Base-by-base conservation (phyloP, 2,888 invertebrate species). In the Eustalomyia histrio region DNA sequence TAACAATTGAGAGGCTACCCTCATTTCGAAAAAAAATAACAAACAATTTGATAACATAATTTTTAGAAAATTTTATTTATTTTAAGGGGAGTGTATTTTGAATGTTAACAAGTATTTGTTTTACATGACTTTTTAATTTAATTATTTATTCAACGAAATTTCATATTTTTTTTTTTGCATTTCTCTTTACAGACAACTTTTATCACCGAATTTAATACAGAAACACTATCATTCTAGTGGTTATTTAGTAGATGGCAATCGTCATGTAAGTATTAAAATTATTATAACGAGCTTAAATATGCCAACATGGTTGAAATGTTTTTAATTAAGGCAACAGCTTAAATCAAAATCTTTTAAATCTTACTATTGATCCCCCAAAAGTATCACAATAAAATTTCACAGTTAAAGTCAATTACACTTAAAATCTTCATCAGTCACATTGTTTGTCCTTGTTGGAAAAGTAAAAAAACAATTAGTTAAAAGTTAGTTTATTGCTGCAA, bases 141-240 rank as follows among this genome's bases (percentile, higher is more conserved):
- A 35, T 14, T 39, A n/a, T 12, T 12, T 39, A 12, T 39, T 39
- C 12, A 21, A 35, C 61, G 17, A 43, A 43, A 43, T 63, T 64
- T 50, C 53, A 55, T 73, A n/a, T 61, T 16, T 39, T 53, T 43
- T 35, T 21, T 60, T 53, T 21, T 12, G 24, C 18, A 21, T 2
- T 24, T 72, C 21, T 80, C 61, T 52, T 81, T 81, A 7, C 94
- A 97, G 97, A 90, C 96, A 97, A 95, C 94, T 97, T 90, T 94
- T 97, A 91, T 97, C 97, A 90, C 97, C 97, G 82, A 97, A 97
- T 91, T 93, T 97, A 89, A 94, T 95, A 91, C 97, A 97, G 92
- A 97, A 95, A 89, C 97, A 97, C 91, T 97, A 95, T 91, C 93
- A 97, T 88, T 93, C 94, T 82, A 95, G 95, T 89, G 96, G 96